Conservation (phyloP, 2,113 vertebrate genomes). For the Donacobius atricapilla region DNA sequence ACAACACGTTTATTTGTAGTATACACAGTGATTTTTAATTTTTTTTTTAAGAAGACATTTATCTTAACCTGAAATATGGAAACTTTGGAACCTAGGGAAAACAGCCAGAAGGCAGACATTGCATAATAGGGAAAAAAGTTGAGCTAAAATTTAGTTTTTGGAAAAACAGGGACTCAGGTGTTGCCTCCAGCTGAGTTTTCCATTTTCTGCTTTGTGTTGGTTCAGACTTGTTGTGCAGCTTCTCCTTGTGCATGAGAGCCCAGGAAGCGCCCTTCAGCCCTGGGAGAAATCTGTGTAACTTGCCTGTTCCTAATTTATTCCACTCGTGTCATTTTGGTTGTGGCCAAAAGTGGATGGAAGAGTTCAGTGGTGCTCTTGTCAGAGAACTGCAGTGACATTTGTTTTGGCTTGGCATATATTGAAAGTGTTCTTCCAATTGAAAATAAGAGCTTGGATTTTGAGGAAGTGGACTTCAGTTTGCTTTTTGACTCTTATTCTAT, state of each 20-base stretch:
- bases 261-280: background rate
- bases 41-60: background rate
- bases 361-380: background rate
- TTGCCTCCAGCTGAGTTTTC: background rate
- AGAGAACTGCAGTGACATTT: background rate
- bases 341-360: background rate
- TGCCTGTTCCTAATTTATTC: background rate
- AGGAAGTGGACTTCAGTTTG: background rate
- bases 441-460: background rate
- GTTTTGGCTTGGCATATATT: background rate
- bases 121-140: background rate
- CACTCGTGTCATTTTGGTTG: background rate
- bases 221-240: background rate
- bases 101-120: background rate
- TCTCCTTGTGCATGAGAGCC: background rate
- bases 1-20: constrained; percentile 14
- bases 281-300: background rate
- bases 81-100: background rate
- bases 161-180: background rate
- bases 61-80: background rate
- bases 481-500: background rate
- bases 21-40: background rate
- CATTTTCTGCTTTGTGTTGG: background rate
- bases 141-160: background rate
- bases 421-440: background rate